Evolutionary conservation across 2,113 vertebrate species (phyloP).

Genomic region (Rhizomys pruinosus): DNA sequence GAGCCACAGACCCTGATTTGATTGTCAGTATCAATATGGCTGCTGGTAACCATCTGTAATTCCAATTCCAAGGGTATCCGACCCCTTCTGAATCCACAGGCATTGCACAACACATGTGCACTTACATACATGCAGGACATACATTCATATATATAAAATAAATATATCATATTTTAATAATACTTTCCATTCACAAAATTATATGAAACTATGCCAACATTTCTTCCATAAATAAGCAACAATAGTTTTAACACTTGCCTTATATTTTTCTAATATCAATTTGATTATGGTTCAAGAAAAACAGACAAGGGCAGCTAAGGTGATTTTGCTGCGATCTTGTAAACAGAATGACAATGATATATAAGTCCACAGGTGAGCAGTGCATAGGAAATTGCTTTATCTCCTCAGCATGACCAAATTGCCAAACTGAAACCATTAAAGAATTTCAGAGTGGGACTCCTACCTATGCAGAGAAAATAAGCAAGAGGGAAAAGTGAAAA

Average conservation of each 20-base stretch:
- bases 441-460: background rate
- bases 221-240: background rate
- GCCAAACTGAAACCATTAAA: background rate
- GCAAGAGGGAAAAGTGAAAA: background rate
- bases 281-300: background rate
- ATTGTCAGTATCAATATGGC: too few species aligned
- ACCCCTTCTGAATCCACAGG: too few species aligned
- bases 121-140: too few species aligned
- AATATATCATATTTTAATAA: too few species aligned
- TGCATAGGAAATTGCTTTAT: background rate
- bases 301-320: background rate
- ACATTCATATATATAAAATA: too few species aligned
- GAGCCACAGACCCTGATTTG: too few species aligned
- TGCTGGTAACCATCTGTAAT: too few species aligned
- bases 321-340: background rate
- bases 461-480: background rate
- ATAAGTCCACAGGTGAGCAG: background rate
- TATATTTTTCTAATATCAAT: constrained; percentile 27
- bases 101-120: too few species aligned
- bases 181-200: background rate
- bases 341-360: background rate
- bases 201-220: background rate
- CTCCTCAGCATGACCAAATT: background rate
- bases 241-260: background rate
- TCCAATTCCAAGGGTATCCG: too few species aligned